Percentiles rank a stretch among this genome's conserved stretches.
phyloP scores from a whole-genome alignment of 2,113 vertebrate species.

The Psephotus haematonotus region DNA sequence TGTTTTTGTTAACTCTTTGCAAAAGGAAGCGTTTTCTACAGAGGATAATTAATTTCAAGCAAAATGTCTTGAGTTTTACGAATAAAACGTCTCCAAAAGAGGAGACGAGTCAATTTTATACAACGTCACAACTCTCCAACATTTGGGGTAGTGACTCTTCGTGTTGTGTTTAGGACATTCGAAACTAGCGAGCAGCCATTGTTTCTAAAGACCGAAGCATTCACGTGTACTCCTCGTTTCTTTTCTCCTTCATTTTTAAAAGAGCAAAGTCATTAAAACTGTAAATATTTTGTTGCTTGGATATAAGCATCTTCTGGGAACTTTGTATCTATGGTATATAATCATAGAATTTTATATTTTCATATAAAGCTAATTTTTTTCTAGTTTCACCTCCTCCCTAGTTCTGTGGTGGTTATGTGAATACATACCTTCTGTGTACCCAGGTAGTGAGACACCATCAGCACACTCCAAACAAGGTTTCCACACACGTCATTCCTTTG shows the following conservation, averaged over 20 bases:
- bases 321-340: constrained; percentile 92
- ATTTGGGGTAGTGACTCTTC: constrained; percentile 88
- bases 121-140: constrained; percentile 86
- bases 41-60: constrained; percentile 84
- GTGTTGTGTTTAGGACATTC: constrained; percentile 77
- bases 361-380: constrained; percentile 90
- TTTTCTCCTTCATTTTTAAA: constrained; percentile 79
- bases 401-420: constrained; percentile 81
- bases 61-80: constrained; percentile 84
- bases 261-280: constrained; percentile 79
- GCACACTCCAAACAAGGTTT: constrained; percentile 77
- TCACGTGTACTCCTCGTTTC: constrained; percentile 62
- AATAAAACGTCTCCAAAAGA: constrained; percentile 82
- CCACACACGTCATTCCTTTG: constrained; percentile 78
- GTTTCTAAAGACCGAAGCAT: constrained; percentile 75
- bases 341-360: constrained; percentile 93
- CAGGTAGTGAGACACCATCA: constrained; percentile 79
- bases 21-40: constrained; percentile 84
- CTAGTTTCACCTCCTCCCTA: constrained; percentile 84
- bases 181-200: constrained; percentile 78
- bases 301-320: constrained; percentile 86
- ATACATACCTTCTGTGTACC: constrained; percentile 78
- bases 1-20: constrained; percentile 85
- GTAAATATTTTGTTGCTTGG: constrained; percentile 89
- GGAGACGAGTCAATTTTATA: constrained; percentile 84